These are phyloP conservation scores for Gallirallus australis DNA, from an alignment of 2,797 vertebrate genomes.

Conservation along the genomic window DNA sequence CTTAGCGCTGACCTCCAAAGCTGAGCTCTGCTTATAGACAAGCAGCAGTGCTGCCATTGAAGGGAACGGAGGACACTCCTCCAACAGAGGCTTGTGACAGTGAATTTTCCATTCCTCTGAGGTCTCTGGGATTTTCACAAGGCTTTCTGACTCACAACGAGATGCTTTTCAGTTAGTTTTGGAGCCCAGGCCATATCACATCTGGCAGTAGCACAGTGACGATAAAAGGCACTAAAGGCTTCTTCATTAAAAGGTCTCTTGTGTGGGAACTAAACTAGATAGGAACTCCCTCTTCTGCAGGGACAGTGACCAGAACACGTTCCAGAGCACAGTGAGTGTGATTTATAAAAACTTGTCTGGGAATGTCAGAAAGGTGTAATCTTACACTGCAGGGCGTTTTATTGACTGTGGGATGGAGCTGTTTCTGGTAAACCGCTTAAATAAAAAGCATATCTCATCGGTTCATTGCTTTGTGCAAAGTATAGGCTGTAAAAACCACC, in stretches of 20 bases:
- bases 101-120: background rate
- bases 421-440: conserved; percentile 58
- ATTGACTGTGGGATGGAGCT: conserved; percentile 26
- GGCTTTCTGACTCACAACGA: background rate
- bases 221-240: background rate
- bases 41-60: background rate
- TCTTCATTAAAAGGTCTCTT: background rate
- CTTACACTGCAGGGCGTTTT: conserved; percentile 32
- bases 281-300: background rate
- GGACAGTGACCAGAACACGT: background rate
- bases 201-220: conserved; percentile 25
- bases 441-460: conserved; percentile 31
- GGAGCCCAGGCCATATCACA: background rate
- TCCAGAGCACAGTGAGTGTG: conserved; percentile 17
- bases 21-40: background rate
- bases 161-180: conserved; percentile 31
- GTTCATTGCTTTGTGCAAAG: conserved; percentile 27
- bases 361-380: conserved; percentile 42
- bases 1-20: background rate
- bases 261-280: background rate
- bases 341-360: conserved; percentile 36
- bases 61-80: background rate
- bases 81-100: background rate
- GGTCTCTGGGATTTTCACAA: conserved; percentile 27
- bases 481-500: conserved; percentile 57